phyloP scores from a whole-genome alignment of 2,113 vertebrate genomes.

The Hyperopisus bebe region DNA sequence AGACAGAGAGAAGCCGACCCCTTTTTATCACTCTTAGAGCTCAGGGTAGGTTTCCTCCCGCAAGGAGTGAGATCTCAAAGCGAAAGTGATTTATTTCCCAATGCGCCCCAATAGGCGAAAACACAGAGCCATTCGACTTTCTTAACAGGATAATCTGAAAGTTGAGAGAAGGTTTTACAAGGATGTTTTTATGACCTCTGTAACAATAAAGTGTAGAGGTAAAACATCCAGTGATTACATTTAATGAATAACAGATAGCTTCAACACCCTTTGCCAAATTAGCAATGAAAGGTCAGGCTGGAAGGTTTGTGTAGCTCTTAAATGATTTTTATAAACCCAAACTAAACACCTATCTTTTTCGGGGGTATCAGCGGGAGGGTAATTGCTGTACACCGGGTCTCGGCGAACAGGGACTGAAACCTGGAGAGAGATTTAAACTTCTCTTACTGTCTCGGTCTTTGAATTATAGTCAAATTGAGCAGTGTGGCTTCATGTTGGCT shows the following conservation, averaged over 20 bases:
- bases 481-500: background rate
- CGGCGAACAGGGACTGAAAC: slow-evolving; percentile 55
- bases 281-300: slow-evolving; percentile 75
- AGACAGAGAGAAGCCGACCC: background rate
- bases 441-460: background rate
- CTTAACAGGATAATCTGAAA: slow-evolving; percentile 65
- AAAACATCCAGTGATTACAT: slow-evolving; percentile 68
- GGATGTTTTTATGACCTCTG: slow-evolving; percentile 63
- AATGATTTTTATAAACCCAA: slow-evolving; percentile 64
- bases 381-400: slow-evolving; percentile 50
- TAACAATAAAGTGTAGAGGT: slow-evolving; percentile 69
- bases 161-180: slow-evolving; percentile 59
- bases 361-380: slow-evolving; percentile 66
- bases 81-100: slow-evolving; percentile 29
- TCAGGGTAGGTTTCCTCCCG: background rate
- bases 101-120: slow-evolving; percentile 35
- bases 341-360: slow-evolving; percentile 74
- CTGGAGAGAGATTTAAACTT: background rate
- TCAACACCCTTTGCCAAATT: slow-evolving; percentile 57
- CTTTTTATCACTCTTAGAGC: slow-evolving; percentile 4
- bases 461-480: background rate
- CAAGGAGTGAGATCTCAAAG: background rate
- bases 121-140: slow-evolving; percentile 45
- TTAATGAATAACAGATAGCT: slow-evolving; percentile 70
- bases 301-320: slow-evolving; percentile 68